These are phyloP conservation scores for Paramuricea clavata DNA, from an alignment of 92 coral and sea anemone genomes.

Conservation along the genomic window DNA sequence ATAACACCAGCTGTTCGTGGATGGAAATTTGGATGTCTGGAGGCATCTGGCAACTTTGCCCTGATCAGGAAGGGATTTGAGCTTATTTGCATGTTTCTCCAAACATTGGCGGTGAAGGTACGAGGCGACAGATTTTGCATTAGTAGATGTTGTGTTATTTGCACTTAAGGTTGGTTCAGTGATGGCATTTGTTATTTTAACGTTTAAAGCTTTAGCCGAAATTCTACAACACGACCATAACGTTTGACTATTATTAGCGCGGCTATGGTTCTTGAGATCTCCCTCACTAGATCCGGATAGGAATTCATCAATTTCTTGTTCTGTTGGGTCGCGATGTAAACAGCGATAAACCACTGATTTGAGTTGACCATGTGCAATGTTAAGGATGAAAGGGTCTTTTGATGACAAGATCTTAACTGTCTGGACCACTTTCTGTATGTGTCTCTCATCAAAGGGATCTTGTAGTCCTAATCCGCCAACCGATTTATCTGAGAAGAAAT, in stretches of 20 bases:
- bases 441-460: too few species aligned
- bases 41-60: too few species aligned
- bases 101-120: background rate
- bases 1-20: too few species aligned
- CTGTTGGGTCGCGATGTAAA: background rate
- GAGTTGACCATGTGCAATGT: background rate
- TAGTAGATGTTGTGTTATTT: background rate
- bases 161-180: background rate
- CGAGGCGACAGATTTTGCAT: background rate
- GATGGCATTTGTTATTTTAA: background rate
- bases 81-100: background rate
- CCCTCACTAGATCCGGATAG: conserved; percentile 1
- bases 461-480: too few species aligned
- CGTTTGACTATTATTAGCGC: background rate
- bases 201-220: background rate
- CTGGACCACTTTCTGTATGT: too few species aligned
- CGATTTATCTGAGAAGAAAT: too few species aligned
- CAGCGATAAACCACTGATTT: background rate
- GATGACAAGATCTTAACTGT: background rate
- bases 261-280: background rate
- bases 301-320: background rate
- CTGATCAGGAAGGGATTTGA: background rate
- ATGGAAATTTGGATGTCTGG: too few species aligned
- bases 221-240: background rate
- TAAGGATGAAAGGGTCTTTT: background rate